phyloP scores from a whole-genome alignment of 2,113 vertebrate genomes.

The Aspidoscelis tigris region DNA sequence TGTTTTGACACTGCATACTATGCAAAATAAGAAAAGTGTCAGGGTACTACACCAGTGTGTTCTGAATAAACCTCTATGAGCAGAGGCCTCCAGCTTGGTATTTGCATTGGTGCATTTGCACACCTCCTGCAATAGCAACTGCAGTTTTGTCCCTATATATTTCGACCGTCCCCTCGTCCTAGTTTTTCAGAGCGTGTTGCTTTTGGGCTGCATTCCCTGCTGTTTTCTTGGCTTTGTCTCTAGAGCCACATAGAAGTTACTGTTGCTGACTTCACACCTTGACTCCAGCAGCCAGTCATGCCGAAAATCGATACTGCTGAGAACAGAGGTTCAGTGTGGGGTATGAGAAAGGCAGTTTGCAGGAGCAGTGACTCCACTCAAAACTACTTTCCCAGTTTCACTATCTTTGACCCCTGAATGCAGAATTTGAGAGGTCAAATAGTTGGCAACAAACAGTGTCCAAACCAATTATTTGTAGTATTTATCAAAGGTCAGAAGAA shows the following conservation, averaged over 20 bases:
- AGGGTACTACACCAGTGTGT: background rate
- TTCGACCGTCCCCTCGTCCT: constrained; percentile 15
- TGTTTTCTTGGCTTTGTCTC: constrained; percentile 1
- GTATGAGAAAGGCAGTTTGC: background rate
- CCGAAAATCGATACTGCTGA: background rate
- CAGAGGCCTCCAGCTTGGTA: background rate
- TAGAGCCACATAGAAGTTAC: background rate
- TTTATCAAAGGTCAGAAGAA: background rate
- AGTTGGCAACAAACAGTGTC: background rate
- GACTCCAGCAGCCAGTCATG: background rate
- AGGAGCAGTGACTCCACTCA: background rate
- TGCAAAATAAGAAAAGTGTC: background rate
- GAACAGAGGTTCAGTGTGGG: background rate
- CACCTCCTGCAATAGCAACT: background rate
- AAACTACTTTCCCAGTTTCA: background rate
- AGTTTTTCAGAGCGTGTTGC: background rate
- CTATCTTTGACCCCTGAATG: background rate
- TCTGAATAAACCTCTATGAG: background rate
- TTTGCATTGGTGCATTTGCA: background rate
- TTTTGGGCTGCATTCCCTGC: background rate
- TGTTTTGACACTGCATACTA: too few relatives aligned
- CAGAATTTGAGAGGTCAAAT: constrained; percentile 11
- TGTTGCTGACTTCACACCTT: background rate
- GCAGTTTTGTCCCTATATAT: background rate
- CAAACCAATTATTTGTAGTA: background rate